A percentile compares a stretch with the other conserved stretches of the same genome.
These are phyloP conservation scores for Babyrousa celebensis DNA, from an alignment of 2,797 vertebrate species.

Conservation along the genomic window DNA sequence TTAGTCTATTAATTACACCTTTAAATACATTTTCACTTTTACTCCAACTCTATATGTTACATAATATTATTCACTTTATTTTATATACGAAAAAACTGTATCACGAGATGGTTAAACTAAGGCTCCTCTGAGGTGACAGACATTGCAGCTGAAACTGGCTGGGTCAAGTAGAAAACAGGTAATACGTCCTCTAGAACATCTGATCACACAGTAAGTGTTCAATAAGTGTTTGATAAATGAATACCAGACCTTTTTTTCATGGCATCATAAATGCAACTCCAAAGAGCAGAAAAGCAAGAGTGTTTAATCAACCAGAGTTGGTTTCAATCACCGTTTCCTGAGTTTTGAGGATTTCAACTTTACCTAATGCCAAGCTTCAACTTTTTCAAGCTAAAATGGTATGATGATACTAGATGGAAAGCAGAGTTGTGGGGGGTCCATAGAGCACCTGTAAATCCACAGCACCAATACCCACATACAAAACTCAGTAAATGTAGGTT, in stretches of 20 bases:
- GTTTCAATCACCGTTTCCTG: not conserved
- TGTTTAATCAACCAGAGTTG: not conserved
- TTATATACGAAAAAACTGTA: not conserved
- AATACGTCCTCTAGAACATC: not conserved
- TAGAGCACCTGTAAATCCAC: not conserved
- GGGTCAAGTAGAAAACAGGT: rapidly evolving
- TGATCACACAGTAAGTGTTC: rapidly evolving
- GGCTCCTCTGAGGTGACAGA: not conserved
- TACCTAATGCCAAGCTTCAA: not conserved
- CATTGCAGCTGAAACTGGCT: not conserved
- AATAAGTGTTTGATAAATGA: not conserved
- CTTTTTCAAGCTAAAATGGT: not conserved
- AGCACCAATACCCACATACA: too few species aligned
- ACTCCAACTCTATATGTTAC: not conserved
- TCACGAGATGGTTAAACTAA: not conserved
- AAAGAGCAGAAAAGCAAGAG: not conserved
- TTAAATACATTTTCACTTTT: not conserved
- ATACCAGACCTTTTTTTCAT: not conserved
- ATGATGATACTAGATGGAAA: not conserved
- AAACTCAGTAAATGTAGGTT: not conserved
- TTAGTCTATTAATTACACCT: not conserved
- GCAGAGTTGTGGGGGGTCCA: not conserved
- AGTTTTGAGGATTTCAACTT: not conserved
- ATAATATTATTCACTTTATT: not conserved
- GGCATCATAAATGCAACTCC: too few species aligned